phyloP scores from a whole-genome alignment of 2,797 vertebrate genomes.

The Numenius phaeopus region DNA sequence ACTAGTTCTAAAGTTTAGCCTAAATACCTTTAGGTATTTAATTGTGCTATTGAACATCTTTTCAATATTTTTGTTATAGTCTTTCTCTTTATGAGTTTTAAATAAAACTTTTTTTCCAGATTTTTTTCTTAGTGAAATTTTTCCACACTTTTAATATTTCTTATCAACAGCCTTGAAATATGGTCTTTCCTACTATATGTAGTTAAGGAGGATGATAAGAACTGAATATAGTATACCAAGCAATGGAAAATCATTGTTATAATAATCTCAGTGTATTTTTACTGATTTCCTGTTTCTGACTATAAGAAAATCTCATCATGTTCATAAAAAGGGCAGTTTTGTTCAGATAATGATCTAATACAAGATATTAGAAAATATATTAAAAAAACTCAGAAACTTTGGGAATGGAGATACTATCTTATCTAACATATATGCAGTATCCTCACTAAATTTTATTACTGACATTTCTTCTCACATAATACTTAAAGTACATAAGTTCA shows the following conservation, averaged over 20 bases:
- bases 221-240: background rate
- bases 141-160: background rate
- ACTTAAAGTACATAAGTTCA: background rate
- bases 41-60: background rate
- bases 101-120: background rate
- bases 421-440: background rate
- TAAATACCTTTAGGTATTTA: background rate
- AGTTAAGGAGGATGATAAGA: background rate
- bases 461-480: background rate
- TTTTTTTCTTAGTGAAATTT: background rate
- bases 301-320: background rate
- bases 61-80: background rate
- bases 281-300: background rate
- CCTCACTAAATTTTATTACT: background rate
- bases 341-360: background rate
- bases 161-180: background rate
- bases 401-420: background rate
- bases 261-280: background rate
- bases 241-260: background rate
- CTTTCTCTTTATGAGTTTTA: background rate
- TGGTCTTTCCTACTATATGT: background rate
- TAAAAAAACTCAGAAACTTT: background rate
- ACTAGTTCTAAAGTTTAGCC: background rate
- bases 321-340: background rate
- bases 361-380: background rate